Conservation (phyloP, 2,888 invertebrate genomes). For the Cephus sareptanus region DNA sequence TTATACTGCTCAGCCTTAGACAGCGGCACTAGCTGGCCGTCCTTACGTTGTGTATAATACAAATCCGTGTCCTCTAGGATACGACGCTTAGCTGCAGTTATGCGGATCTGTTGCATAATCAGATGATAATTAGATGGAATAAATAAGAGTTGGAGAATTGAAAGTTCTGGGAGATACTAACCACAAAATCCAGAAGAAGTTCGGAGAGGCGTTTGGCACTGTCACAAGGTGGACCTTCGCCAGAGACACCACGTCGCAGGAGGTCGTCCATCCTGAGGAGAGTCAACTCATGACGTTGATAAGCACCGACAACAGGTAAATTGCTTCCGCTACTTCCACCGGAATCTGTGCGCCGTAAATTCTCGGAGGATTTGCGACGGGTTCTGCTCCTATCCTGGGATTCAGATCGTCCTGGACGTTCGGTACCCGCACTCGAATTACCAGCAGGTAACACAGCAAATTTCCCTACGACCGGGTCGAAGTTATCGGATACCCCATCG, state of each 20-base stretch:
- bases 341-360: constrained; percentile 37
- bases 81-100: constrained; percentile 84
- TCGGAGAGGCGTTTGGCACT: constrained; percentile 77
- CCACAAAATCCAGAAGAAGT: constrained; percentile 81
- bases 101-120: constrained; percentile 53
- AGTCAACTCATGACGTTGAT: constrained; percentile 80
- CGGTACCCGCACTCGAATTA: background rate
- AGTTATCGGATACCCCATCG: constrained; percentile 92
- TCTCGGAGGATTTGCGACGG: constrained; percentile 48
- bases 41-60: constrained; percentile 73
- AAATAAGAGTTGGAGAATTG: background rate
- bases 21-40: constrained; percentile 71
- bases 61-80: constrained; percentile 85
- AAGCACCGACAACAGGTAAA: constrained; percentile 77
- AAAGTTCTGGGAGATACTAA: constrained; percentile 58
- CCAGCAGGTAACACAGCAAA: constrained; percentile 72
- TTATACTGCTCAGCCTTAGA: constrained; percentile 74
- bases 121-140: background rate
- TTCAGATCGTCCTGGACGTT: constrained; percentile 11
- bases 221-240: constrained; percentile 72
- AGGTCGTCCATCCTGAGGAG: constrained; percentile 81
- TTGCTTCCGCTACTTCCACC: constrained; percentile 48
- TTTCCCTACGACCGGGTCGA: constrained; percentile 91
- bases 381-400: constrained; percentile 37
- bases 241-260: constrained; percentile 75